phyloP scores from a whole-genome alignment of 2,888 invertebrate genomes.

The Cheiracanthium punctorium region DNA sequence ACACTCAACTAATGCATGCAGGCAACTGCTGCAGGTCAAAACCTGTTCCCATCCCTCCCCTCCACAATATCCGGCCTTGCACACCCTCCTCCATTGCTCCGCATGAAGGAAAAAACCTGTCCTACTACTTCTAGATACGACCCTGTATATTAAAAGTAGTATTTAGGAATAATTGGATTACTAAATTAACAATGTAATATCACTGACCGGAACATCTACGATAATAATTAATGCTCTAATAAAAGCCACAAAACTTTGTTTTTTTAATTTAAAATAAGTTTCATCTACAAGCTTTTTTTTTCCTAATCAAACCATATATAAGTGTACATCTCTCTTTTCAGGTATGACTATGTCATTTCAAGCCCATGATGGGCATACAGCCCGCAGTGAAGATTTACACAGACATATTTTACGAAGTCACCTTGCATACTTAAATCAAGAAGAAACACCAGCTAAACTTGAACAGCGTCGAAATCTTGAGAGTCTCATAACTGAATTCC shows the following conservation, averaged over 20 bases:
- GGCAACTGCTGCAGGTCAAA: too few species aligned
- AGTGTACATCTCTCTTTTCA: slow-evolving; percentile 5
- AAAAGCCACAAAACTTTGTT: too few species aligned
- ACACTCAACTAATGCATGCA: too few species aligned
- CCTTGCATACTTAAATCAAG: slow-evolving; percentile 71
- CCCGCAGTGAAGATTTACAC: slow-evolving; percentile 60
- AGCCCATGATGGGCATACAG: slow-evolving; percentile 55
- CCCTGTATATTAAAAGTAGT: not conserved
- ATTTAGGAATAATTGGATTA: not conserved
- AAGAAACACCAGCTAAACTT: slow-evolving; percentile 71
- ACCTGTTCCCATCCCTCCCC: too few species aligned
- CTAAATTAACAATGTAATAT: not conserved
- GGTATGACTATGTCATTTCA: slow-evolving; percentile 64
- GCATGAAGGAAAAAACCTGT: too few species aligned
- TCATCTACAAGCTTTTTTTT: not conserved
- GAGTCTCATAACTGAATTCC: slow-evolving; percentile 70
- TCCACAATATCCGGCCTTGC: too few species aligned
- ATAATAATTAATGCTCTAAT: too few species aligned
- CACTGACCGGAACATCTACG: not conserved
- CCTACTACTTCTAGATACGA: too few species aligned
- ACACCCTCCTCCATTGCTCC: too few species aligned
- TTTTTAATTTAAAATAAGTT: not conserved
- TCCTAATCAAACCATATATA: not conserved
- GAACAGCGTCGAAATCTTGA: slow-evolving; percentile 70
- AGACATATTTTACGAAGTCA: slow-evolving; percentile 69